Percentiles rank a stretch among this genome's conserved stretches.
Conservation (phyloP, 2,113 vertebrate species). For the Grus americana region DNA sequence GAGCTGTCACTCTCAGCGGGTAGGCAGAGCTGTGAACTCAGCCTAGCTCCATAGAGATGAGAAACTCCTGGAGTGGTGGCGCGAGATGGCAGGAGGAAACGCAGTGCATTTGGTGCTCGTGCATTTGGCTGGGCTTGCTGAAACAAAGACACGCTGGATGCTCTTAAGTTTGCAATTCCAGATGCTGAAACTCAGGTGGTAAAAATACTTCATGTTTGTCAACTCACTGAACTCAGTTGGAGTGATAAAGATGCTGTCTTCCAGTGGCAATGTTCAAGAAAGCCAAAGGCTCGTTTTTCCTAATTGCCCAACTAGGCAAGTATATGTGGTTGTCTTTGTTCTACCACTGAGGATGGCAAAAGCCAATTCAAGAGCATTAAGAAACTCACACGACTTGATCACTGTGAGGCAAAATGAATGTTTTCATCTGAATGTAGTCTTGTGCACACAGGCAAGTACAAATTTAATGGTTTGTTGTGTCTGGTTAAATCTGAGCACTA, state of each 20-base stretch:
- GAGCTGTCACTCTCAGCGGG: rapidly evolving
- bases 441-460: background rate
- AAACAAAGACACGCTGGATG: background rate
- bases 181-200: conserved; percentile 17
- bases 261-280: conserved; percentile 49
- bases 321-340: background rate
- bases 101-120: background rate
- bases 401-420: background rate
- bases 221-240: background rate
- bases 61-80: background rate
- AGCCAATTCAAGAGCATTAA: background rate
- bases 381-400: background rate
- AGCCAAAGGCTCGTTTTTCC: conserved; percentile 28
- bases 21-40: background rate
- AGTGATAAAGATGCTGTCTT: background rate
- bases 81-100: background rate
- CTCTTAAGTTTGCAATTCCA: background rate
- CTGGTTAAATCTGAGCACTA: background rate
- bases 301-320: background rate
- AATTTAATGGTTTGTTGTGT: background rate
- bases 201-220: background rate
- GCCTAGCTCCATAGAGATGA: background rate
- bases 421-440: background rate
- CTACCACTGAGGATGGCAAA: conserved; percentile 16
- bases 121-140: background rate